Conservation (phyloP, 2,113 vertebrate genomes). For the Furnarius figulus region DNA sequence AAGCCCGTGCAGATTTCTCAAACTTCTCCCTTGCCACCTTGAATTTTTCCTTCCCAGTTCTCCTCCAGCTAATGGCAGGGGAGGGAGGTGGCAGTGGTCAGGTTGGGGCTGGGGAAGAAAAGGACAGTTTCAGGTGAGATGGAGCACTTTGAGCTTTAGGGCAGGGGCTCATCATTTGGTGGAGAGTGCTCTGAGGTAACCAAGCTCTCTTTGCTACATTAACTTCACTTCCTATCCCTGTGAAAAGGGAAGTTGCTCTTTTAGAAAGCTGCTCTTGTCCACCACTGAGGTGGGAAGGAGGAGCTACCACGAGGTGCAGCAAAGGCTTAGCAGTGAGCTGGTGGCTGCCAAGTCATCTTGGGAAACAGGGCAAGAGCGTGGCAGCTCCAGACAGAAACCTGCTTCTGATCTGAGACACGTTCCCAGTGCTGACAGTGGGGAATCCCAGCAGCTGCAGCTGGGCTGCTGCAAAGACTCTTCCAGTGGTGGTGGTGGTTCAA, state of each 20-base stretch:
- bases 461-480: not conserved
- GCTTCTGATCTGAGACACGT: not conserved
- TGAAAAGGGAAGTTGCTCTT: conserved; percentile 52
- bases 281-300: not conserved
- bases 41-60: not conserved
- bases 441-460: not conserved
- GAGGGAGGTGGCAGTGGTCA: not conserved
- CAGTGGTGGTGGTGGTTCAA: accelerated
- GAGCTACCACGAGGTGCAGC: not conserved
- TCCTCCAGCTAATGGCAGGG: not conserved
- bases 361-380: accelerated
- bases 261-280: not conserved
- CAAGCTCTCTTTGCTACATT: not conserved
- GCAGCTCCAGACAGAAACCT: not conserved
- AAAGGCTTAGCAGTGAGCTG: not conserved
- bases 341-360: not conserved
- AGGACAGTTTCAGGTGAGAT: not conserved
- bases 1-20: not conserved
- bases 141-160: not conserved
- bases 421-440: not conserved
- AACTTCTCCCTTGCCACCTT: not conserved
- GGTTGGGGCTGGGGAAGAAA: not conserved
- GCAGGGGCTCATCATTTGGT: not conserved
- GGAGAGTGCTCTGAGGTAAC: not conserved
- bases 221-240: conserved; percentile 39